Percentiles rank a stretch among this genome's conserved stretches.
Conservation (phyloP, 37 sponge, comb jelly and placozoan genomes). For the Tethya wilhelma region DNA sequence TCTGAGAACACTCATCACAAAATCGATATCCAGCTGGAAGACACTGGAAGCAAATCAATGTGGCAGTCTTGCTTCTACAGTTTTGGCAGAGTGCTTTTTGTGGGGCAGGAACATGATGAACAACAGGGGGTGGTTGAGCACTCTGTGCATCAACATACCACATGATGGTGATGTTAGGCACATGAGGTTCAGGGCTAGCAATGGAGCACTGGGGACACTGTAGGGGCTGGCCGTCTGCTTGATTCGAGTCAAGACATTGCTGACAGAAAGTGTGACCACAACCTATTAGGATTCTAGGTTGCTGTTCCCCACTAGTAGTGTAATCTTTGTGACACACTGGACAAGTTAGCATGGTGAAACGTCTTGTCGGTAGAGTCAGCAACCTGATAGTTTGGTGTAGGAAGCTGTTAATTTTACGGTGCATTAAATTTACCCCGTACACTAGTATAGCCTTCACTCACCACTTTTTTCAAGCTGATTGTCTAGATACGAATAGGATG, state of each 20-base stretch:
- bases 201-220: constrained; percentile 61
- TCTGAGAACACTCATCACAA: constrained; percentile 35
- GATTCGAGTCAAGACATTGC: constrained; percentile 27
- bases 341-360: constrained; percentile 43
- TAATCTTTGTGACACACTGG: constrained; percentile 46
- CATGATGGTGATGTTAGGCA: constrained; percentile 70
- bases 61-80: constrained; percentile 35
- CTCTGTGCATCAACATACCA: constrained; percentile 50
- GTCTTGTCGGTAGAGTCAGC: too few species aligned
- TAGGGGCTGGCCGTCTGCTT: background rate
- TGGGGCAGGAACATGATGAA: constrained; percentile 44
- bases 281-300: constrained; percentile 41
- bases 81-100: constrained; percentile 50
- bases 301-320: constrained; percentile 49
- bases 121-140: background rate
- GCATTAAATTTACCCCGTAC: too few species aligned
- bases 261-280: constrained; percentile 79
- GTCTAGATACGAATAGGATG: too few species aligned
- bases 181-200: constrained; percentile 35
- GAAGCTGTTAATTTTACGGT: too few species aligned
- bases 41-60: constrained; percentile 64
- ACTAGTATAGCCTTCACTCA: too few species aligned
- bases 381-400: too few species aligned
- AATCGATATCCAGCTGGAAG: constrained; percentile 53
- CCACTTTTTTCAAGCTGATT: too few species aligned